These are phyloP conservation scores for Tupaia chinensis DNA, from an alignment of 2,113 vertebrate species.

Conservation along the genomic window DNA sequence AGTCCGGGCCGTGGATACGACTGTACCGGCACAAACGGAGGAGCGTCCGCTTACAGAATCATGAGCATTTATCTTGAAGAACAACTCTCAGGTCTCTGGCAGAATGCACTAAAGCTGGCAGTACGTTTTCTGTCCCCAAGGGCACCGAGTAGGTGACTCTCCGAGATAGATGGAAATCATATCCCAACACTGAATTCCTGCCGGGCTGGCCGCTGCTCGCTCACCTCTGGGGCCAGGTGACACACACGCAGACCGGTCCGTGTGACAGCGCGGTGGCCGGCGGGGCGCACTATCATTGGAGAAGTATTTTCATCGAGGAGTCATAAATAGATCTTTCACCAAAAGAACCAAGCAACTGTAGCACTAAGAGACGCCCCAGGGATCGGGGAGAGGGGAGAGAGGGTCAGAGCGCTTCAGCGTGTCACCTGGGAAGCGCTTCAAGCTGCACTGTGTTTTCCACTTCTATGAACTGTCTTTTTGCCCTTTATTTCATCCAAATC, in stretches of 20 bases:
- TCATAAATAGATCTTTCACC: not conserved
- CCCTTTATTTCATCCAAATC: not conserved
- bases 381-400: not conserved
- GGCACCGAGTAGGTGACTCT: not conserved
- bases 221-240: not conserved
- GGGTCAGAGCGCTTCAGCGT: not conserved
- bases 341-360: not conserved
- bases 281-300: not conserved
- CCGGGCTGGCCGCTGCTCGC: not conserved
- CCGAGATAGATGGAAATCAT: not conserved
- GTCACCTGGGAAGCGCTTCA: not conserved
- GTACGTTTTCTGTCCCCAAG: constrained; percentile 23
- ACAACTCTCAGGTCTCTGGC: not conserved
- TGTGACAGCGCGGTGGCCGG: not conserved
- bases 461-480: not conserved
- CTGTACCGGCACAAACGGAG: not conserved
- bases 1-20: not conserved
- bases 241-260: not conserved
- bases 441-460: not conserved
- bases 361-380: not conserved
- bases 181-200: not conserved
- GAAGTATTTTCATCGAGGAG: not conserved
- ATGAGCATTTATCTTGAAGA: constrained; percentile 40
- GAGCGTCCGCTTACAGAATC: not conserved
- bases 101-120: not conserved